Percentiles rank a stretch among this genome's conserved stretches.
Evolutionary conservation across 2,888 invertebrate genomes (phyloP).

Genomic region (Eurytoma adleriae): DNA sequence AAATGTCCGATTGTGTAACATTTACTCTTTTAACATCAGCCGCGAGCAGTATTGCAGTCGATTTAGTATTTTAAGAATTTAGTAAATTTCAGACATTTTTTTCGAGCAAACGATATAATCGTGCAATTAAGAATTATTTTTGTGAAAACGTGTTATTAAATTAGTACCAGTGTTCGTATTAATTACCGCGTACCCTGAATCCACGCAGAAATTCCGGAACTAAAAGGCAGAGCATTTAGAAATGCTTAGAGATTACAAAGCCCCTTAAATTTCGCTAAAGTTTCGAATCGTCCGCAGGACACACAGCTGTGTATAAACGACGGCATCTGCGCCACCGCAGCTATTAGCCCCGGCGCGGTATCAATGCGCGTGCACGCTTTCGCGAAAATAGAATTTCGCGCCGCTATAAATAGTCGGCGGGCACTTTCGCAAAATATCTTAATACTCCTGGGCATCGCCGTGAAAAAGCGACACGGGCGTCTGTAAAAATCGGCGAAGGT

Average conservation of each 20-base stretch:
- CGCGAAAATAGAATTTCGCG: constrained; percentile 14
- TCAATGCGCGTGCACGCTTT: constrained; percentile 34
- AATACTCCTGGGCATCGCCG: background rate
- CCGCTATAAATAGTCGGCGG: constrained; percentile 34
- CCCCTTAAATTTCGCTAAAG: no score
- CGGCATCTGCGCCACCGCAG: constrained; percentile 21
- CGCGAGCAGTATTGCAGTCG: background rate
- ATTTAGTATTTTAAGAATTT: no score
- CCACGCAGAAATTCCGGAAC: no score
- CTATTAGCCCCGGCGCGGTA: constrained; percentile 16
- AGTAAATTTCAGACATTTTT: no score
- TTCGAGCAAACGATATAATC: no score
- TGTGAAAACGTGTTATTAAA: no score
- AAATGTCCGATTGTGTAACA: background rate
- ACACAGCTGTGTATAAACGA: background rate
- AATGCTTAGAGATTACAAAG: no score
- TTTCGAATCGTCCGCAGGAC: no score
- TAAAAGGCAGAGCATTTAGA: no score
- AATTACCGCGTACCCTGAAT: no score
- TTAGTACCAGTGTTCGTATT: no score
- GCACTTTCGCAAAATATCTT: constrained; percentile 16
- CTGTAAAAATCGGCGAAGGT: constrained; percentile 62
- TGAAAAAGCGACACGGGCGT: constrained; percentile 54
- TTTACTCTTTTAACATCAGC: background rate
- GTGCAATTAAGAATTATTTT: no score